Conservation (phyloP, 2,113 vertebrate species). For the Saguinus midas region DNA sequence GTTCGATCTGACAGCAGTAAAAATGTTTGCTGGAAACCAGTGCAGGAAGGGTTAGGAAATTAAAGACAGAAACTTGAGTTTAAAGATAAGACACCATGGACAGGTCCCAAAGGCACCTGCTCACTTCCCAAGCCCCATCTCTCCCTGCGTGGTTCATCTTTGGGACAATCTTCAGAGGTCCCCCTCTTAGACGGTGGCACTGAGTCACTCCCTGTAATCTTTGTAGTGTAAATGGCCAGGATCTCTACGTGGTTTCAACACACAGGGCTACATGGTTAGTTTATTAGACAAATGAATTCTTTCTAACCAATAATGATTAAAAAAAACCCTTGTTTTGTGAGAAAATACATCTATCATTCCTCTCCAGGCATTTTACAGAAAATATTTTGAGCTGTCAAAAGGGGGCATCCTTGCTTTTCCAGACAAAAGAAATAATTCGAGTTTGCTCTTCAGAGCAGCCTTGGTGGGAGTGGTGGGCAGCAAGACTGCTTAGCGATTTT, state of each 20-base stretch:
- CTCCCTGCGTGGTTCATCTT: neutral
- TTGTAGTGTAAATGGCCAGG: neutral
- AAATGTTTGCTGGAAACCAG: neutral
- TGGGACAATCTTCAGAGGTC: neutral
- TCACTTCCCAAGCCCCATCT: neutral
- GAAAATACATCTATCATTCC: constrained; percentile 70
- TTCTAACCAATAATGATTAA: neutral
- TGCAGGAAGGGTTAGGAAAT: neutral
- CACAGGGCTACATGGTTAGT: neutral
- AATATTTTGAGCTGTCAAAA: constrained; percentile 82
- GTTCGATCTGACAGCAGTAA: neutral
- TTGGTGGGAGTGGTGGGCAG: constrained; percentile 15
- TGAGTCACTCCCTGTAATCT: neutral
- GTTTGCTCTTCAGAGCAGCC: constrained; percentile 38
- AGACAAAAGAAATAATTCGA: constrained; percentile 64
- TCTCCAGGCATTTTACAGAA: constrained; percentile 73
- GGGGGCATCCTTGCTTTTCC: constrained; percentile 86
- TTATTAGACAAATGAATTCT: neutral
- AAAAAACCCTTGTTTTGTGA: constrained; percentile 4
- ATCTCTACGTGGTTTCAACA: neutral
- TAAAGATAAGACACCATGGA: neutral
- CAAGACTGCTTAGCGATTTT: constrained; percentile 45
- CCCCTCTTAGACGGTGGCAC: neutral
- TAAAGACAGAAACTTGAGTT: neutral
- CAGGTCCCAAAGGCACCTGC: neutral